These are phyloP conservation scores for Verasper variegatus DNA, from an alignment of 2,113 vertebrate species.

Conservation along the genomic window DNA sequence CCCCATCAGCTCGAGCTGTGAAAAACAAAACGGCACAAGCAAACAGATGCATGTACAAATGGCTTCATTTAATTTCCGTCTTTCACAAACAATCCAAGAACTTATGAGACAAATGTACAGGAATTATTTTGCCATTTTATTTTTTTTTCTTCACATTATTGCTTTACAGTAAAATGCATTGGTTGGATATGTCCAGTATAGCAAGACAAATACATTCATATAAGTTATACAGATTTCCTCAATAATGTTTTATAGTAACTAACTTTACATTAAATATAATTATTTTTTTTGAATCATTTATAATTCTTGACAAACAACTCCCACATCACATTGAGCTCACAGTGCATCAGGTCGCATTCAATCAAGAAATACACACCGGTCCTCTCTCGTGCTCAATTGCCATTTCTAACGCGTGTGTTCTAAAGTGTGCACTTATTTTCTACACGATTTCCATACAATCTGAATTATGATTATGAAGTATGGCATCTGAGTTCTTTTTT, in stretches of 20 bases:
- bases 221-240: conserved; percentile 87
- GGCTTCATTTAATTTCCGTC: conserved; percentile 69
- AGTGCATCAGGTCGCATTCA: conserved; percentile 97
- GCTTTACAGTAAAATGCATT: conserved; percentile 88
- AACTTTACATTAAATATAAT: conserved; percentile 83
- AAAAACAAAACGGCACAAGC: conserved; percentile 36
- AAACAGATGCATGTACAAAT: conserved; percentile 65
- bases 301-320: conserved; percentile 90
- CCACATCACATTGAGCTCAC: conserved; percentile 95
- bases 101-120: conserved; percentile 76
- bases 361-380: conserved; percentile 76
- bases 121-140: conserved; percentile 78
- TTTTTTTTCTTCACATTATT: conserved; percentile 84
- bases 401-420: conserved; percentile 50
- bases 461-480: conserved; percentile 59
- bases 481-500: conserved; percentile 52
- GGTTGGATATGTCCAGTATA: conserved; percentile 85
- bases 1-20: not conserved
- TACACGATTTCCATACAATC: conserved; percentile 61
- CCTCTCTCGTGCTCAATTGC: conserved; percentile 38
- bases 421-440: conserved; percentile 55
- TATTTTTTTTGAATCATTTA: conserved; percentile 73
- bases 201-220: conserved; percentile 88
- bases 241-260: conserved; percentile 82
- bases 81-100: conserved; percentile 69